A percentile compares a stretch with the other conserved stretches of the same genome.
phyloP scores from a whole-genome alignment of 1,140 invertebrate genomes.

The Drosophila athabasca region DNA sequence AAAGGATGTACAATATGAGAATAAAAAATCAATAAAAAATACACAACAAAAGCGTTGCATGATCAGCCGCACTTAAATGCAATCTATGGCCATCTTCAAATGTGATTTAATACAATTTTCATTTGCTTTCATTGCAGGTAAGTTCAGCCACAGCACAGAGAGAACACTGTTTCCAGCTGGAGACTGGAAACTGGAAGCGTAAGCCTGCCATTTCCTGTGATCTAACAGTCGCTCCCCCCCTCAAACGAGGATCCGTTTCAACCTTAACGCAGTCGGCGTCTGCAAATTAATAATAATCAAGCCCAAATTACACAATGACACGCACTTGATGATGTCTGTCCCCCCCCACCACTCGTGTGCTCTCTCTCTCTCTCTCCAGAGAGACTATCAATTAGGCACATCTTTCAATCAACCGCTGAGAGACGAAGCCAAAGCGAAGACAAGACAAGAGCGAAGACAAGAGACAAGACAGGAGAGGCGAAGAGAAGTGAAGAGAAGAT shows the following conservation, averaged over 20 bases:
- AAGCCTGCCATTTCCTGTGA: slow-evolving; percentile 69
- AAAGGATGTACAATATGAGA: too few species aligned
- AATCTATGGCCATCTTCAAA: slow-evolving; percentile 24
- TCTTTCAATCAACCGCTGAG: slow-evolving; percentile 71
- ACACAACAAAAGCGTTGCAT: slow-evolving; percentile 13
- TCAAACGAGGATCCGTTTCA: slow-evolving; percentile 10
- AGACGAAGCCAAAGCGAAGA: not conserved
- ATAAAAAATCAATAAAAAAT: not conserved
- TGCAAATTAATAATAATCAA: slow-evolving; percentile 82
- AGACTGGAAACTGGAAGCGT: slow-evolving; percentile 10
- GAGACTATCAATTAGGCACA: slow-evolving; percentile 77
- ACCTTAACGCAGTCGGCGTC: slow-evolving; percentile 54
- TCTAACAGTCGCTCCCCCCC: slow-evolving; percentile 30
- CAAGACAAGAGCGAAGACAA: too few species aligned
- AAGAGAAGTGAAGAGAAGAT: slow-evolving; percentile 43
- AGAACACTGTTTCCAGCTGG: too few species aligned
- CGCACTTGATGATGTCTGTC: slow-evolving; percentile 67
- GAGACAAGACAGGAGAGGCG: not conserved
- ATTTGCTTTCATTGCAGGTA: slow-evolving; percentile 62
- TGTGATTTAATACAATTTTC: slow-evolving; percentile 64
- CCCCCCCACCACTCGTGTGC: slow-evolving; percentile 41
- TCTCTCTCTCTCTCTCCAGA: slow-evolving; percentile 29
- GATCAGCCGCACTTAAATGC: slow-evolving; percentile 16
- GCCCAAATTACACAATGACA: slow-evolving; percentile 79
- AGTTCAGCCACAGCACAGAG: slow-evolving; percentile 19